Evolutionary conservation across 2,888 invertebrate species (phyloP).

Genomic region (Tribolium freemani): DNA sequence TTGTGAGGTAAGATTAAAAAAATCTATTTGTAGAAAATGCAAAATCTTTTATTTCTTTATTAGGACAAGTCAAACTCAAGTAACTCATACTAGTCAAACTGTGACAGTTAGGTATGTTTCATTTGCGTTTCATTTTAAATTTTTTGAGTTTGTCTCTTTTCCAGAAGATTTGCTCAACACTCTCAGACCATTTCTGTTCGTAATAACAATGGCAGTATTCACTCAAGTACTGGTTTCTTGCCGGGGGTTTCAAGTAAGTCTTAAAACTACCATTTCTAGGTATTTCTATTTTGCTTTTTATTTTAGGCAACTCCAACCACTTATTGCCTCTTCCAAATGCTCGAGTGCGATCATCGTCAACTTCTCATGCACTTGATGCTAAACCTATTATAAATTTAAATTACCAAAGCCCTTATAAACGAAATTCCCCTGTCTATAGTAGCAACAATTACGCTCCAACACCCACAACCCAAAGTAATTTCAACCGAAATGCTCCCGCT

Average conservation of each 20-base stretch:
- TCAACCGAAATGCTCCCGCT: not conserved
- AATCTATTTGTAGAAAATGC: not conserved
- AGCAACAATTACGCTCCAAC: not conserved
- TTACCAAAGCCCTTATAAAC: constrained; percentile 22
- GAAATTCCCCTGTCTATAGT: not conserved
- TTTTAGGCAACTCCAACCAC: not conserved
- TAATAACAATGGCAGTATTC: not conserved
- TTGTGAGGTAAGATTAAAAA: not conserved
- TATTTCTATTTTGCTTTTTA: not conserved
- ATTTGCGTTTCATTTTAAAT: not conserved
- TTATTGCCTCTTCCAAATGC: not conserved
- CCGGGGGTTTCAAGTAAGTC: too few species aligned
- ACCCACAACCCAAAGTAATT: not conserved
- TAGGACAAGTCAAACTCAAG: constrained; percentile 1
- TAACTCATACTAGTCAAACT: not conserved
- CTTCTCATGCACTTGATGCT: not conserved
- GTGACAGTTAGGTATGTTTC: not conserved
- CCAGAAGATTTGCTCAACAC: not conserved
- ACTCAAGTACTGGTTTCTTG: not conserved
- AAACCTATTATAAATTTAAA: constrained; percentile 11
- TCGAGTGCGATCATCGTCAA: not conserved
- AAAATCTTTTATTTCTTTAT: not conserved
- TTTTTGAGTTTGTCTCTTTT: not conserved
- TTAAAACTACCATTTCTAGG: not conserved
- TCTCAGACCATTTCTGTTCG: not conserved